These are phyloP conservation scores for Notarius lentiginosus DNA, from an alignment of 2,113 vertebrate genomes.

Conservation along the genomic window DNA sequence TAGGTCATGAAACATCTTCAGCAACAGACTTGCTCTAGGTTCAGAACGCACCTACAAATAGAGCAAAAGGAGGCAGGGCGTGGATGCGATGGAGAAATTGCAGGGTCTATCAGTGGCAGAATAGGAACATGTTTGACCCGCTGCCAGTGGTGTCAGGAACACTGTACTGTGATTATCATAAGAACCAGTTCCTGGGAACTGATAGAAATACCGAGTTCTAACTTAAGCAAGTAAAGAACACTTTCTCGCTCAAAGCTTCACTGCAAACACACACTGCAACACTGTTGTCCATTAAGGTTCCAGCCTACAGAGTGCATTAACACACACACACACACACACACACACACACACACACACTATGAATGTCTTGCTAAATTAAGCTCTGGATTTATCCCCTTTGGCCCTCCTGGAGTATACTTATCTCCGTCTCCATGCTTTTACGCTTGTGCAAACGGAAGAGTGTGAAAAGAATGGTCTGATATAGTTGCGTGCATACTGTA, in stretches of 20 bases:
- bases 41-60: neutral
- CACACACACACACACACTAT: neutral
- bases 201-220: neutral
- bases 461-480: neutral
- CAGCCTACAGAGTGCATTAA: neutral
- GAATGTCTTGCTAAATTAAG: constrained; percentile 37
- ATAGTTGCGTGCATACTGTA: neutral
- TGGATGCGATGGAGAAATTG: neutral
- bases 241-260: neutral
- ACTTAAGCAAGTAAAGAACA: constrained; percentile 21
- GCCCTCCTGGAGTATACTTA: constrained; percentile 43
- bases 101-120: neutral
- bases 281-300: constrained; percentile 15
- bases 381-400: constrained; percentile 21
- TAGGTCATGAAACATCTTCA: neutral
- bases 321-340: neutral
- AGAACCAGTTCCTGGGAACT: neutral
- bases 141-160: neutral
- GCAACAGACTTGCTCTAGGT: neutral
- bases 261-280: neutral
- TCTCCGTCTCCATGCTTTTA: constrained; percentile 42
- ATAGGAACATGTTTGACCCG: neutral
- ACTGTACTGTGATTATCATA: constrained; percentile 9
- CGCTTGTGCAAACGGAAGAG: neutral
- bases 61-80: neutral